Conservation (phyloP, 2,888 invertebrate species). For the Drosophila anomelani region DNA sequence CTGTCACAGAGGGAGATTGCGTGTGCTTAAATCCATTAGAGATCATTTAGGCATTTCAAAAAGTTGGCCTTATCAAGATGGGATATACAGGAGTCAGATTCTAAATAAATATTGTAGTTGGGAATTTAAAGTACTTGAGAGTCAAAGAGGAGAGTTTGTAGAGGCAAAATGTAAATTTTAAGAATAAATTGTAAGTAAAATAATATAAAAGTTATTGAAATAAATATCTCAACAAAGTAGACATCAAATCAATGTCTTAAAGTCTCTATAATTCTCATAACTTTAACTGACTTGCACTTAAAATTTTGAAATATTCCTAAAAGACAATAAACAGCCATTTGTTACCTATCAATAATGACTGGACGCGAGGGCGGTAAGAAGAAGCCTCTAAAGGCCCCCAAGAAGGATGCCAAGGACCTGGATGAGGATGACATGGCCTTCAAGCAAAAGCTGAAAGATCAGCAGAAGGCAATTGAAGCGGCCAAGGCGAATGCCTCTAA, state of each 20-base stretch:
- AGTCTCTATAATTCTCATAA: not conserved
- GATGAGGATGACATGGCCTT: conserved; percentile 93
- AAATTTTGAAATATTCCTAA: not conserved
- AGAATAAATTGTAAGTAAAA: not conserved
- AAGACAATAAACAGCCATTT: not conserved
- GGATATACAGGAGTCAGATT: conserved; percentile 7
- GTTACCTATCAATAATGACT: conserved; percentile 86
- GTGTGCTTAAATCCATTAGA: conserved; percentile 31
- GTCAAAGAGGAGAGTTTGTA: too few relatives aligned
- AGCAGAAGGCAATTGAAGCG: conserved; percentile 93
- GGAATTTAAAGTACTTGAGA: not conserved
- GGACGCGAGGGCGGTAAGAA: conserved; percentile 98
- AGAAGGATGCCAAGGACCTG: conserved; percentile 91
- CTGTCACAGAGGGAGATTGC: conserved; percentile 18
- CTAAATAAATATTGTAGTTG: not conserved
- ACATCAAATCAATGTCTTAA: not conserved
- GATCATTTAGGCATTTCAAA: conserved; percentile 31
- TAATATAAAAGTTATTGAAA: not conserved
- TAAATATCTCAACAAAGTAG: not conserved
- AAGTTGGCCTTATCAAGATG: conserved; percentile 19
- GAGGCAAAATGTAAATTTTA: not conserved
- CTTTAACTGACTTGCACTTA: too few relatives aligned
- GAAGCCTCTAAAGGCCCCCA: conserved; percentile 97
- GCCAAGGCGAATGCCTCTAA: conserved; percentile 95
- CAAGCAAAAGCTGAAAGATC: conserved; percentile 95